A percentile compares a stretch with the other conserved stretches of the same genome.
These are phyloP conservation scores for Pheosia tremula DNA, from an alignment of 2,888 invertebrate genomes.

Conservation along the genomic window DNA sequence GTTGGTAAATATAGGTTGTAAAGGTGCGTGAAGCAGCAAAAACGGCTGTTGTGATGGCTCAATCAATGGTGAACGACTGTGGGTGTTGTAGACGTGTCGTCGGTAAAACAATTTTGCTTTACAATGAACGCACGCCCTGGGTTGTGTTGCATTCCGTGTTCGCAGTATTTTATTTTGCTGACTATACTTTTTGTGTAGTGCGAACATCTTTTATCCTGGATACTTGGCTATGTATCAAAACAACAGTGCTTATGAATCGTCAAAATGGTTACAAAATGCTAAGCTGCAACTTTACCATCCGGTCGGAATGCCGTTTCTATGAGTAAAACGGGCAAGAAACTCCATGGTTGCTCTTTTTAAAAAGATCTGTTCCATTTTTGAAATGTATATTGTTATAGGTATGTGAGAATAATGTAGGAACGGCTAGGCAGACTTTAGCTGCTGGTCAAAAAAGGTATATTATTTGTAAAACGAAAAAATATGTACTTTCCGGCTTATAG, in stretches of 20 bases:
- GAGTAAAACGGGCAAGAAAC: no score
- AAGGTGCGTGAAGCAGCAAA: constrained; percentile 62
- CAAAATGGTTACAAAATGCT: no score
- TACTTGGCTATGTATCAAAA: background rate
- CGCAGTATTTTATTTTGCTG: constrained; percentile 24
- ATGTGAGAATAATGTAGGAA: no score
- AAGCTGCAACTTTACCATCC: no score
- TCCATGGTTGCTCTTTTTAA: no score
- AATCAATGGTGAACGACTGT: constrained; percentile 71
- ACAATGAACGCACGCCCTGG: constrained; percentile 61
- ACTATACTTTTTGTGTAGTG: constrained; percentile 24
- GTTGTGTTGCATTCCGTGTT: constrained; percentile 39
- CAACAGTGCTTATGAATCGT: background rate
- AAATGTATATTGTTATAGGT: no score
- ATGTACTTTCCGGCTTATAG: no score
- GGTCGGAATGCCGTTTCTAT: no score
- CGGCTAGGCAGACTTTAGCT: no score
- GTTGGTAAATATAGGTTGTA: constrained; percentile 34
- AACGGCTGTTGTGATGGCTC: constrained; percentile 75
- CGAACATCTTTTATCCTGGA: background rate
- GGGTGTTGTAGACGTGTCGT: constrained; percentile 71
- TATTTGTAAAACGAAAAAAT: no score
- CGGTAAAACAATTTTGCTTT: constrained; percentile 75
- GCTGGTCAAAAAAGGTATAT: no score
- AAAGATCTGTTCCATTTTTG: no score